phyloP scores from a whole-genome alignment of 2,888 invertebrate species.

The Microctonus hyperodae region DNA sequence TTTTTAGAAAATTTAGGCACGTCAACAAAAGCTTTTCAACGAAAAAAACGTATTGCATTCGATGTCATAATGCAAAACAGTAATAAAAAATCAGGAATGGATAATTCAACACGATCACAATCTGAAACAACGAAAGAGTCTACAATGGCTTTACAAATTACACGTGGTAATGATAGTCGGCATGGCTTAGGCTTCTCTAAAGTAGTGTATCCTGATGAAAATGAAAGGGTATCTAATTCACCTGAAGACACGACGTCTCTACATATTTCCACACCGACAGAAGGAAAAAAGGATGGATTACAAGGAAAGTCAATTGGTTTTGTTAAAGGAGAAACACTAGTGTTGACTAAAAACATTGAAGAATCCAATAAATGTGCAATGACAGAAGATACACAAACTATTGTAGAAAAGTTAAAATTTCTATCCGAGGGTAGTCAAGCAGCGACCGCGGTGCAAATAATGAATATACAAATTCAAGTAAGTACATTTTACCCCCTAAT shows the following conservation, averaged over 20 bases:
- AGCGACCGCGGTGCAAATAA: slow-evolving; percentile 68
- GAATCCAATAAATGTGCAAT: slow-evolving; percentile 60
- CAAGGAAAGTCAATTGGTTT: slow-evolving; percentile 42
- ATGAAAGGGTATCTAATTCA: slow-evolving; percentile 24
- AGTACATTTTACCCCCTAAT: slow-evolving; percentile 35
- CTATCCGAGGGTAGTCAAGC: slow-evolving; percentile 67
- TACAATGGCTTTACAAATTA: slow-evolving; percentile 24
- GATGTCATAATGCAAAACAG: slow-evolving; percentile 51
- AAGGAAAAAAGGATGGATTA: slow-evolving; percentile 30
- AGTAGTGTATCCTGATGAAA: slow-evolving; percentile 36
- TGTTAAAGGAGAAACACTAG: slow-evolving; percentile 41
- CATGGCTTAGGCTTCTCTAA: slow-evolving; percentile 59
- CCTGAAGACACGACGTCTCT: slow-evolving; percentile 30
- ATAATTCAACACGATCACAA: slow-evolving; percentile 33
- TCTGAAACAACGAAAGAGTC: slow-evolving; percentile 33
- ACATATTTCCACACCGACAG: slow-evolving; percentile 14
- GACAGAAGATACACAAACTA: slow-evolving; percentile 61
- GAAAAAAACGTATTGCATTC: slow-evolving; percentile 66
- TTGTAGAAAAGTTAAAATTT: slow-evolving; percentile 69
- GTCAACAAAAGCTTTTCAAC: slow-evolving; percentile 65
- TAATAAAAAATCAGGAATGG: slow-evolving; percentile 39
- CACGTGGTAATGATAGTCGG: slow-evolving; percentile 47
- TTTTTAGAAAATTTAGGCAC: slow-evolving; percentile 56
- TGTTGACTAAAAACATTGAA: slow-evolving; percentile 37
- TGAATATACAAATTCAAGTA: slow-evolving; percentile 71